Evolutionary conservation across 2,888 invertebrate species (phyloP), one percentile per base, ranked within the genome.

Genomic region (Ectemnius lituratus): DNA sequence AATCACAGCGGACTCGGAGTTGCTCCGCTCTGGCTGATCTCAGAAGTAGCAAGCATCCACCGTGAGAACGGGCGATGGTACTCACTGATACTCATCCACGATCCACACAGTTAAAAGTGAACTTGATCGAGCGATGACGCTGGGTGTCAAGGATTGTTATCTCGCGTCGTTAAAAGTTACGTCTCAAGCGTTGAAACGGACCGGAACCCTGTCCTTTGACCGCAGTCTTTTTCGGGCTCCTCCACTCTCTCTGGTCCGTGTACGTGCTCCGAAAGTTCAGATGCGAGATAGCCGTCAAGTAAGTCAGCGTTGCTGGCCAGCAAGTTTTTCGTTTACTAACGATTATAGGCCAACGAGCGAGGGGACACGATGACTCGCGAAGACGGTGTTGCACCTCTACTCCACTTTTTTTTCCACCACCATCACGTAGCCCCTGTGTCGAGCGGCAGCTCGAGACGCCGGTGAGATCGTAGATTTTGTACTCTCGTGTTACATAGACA

Each of bases 201-300:
- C 23, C 20, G 16, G 57, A n/a, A 52, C 63, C 11, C 56, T 58
- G 23, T 18, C 20, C 46, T 64, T 59, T 66, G 61, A 61, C 70
- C 62, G 65, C 52, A 69, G 57, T 67, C 47, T 69, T 57, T 37
- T 37, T 37, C 60, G 49, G 28, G 56, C 28, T 59, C 57, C 49
- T 46, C 52, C 62, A 1, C 57, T 46, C 52, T 81, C 70, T 73
- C 57, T 66, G 72, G 52, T 27, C 56, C 68, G 64, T 52, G 37
- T 28, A 61, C 68, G 64, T 45, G 27, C 62, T 60, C 61, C 73
- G 65, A 49, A 65, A 56, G 80, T 83, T 84, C 84, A 82, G 85
- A 85, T 85, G 72, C 69, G 65, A 85, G 80, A 84, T 84, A 84
- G 81, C 79, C 79, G 78, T 84, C 75, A 73, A 82, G 83, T 84